Evolutionary conservation across 2,888 invertebrate genomes (phyloP), one percentile per base, ranked within the genome.

Genomic region (Neoscelio sp.): DNA sequence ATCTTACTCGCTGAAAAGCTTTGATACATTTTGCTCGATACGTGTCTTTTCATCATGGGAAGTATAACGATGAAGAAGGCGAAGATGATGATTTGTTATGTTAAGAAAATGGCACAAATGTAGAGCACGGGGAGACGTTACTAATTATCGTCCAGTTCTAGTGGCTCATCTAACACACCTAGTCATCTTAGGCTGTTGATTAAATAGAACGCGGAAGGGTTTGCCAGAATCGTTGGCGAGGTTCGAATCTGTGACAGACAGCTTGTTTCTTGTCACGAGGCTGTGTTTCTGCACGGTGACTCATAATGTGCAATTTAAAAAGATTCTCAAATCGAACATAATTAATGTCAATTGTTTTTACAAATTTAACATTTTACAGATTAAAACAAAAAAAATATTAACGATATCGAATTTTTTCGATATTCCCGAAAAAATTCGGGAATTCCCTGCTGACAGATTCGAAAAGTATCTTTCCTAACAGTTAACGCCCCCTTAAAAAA

Each of bases 171-270:
- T 23, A 70, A 73, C 50, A 44, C 64, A 67, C 33, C 71, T 67
- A 42, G 48, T 78, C 40, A 73, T 62, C 70, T 78, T 64, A 26
- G 58, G 42, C 64, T 38, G 56, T 68, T 62, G 64, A 76, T 48
- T 75, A 79, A 75, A 71, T 76, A 83, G 82, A 84, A 82, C 85
- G 78, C 82, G 82, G 81, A 85, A 84, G 82, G 65, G 40, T 68
- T 80, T 84, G 85, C 85, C 85, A 85, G 83, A 82, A 83, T 82
- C 79, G 56, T 60, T 56, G 52, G 60, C 58, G 52, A 58, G 60
- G 50, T 54, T 65, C 62, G 40, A 71, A 76, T 58, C 71, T 74
- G 60, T 79, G 54, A 75, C 62, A 78, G 71, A 70, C 77, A 64
- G 73, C 54, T 65, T 64, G 73, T 74, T 60, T 35, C 67, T 73